Evolutionary conservation across 2,113 vertebrate genomes (phyloP), one percentile per base, ranked within the genome.

Genomic region (Platysteira castanea): DNA sequence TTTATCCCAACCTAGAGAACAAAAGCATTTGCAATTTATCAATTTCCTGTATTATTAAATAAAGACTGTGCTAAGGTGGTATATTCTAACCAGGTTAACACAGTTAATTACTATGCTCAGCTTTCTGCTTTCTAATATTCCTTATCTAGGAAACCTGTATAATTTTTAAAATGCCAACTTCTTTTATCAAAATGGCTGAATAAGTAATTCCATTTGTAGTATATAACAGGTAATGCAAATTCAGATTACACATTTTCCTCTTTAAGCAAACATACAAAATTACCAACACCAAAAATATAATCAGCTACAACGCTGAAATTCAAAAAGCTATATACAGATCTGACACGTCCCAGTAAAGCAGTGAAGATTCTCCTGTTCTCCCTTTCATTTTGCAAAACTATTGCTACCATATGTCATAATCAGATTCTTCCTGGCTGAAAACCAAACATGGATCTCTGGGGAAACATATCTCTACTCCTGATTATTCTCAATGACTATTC

Each of bases 1-100:
- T 61, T 98, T 98, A 98, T 98, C 98, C 98, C 98, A 98, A 95
- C 98, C 98, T 98, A 84, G 84, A 92, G 85, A 97, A 93, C 93
- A 96, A 97, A 96, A 97, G 97, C 87, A 94, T 68, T 78, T 67
- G 9, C 28, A 73, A 84, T 49, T 80, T 68, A 65, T 57, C 91
- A 0, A 8, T 81, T 95, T 85, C 44, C 37, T 80, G 83, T 39
- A 63, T 27, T 74, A 57, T 9, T 20, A 90, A 84, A 59, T 57
- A 92, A 81, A 74, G 33, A 18, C 35, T 42, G 17, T 1, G 15
- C 49, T 69, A 73, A 80, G n/a, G 37, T 46, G 46, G 21, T 26
- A 31, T 44, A 42, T 15, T 71, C 49, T 69, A 86, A 41, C 46
- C 21, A 82, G 57, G 60, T 89, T 86, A 89, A 60, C 60, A 88